Conservation (phyloP, 2,113 vertebrate genomes). For the Ovibos moschatus region DNA sequence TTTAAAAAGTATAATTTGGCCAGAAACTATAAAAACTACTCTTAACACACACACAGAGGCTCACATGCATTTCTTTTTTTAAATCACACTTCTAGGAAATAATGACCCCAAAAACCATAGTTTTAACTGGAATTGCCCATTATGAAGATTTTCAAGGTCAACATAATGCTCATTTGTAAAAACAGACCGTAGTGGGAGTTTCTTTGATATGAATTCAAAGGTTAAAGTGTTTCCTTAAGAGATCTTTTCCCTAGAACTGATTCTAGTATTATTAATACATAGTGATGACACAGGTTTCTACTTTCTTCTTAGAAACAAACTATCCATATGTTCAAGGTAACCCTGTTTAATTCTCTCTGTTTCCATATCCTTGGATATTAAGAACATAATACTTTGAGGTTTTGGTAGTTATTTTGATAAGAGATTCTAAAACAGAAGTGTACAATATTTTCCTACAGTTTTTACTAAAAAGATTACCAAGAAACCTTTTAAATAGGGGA, state of each 20-base stretch:
- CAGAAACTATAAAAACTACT: background rate
- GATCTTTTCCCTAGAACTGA: background rate
- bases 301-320: background rate
- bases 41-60: background rate
- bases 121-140: background rate
- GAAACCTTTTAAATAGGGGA: background rate
- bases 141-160: background rate
- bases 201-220: background rate
- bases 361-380: background rate
- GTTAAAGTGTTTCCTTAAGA: background rate
- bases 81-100: background rate
- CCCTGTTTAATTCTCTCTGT: background rate
- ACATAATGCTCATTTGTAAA: background rate
- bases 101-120: background rate
- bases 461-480: background rate
- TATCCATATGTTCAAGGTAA: background rate
- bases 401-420: background rate
- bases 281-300: background rate
- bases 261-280: background rate
- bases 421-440: background rate
- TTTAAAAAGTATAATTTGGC: background rate
- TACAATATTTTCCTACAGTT: background rate
- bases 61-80: rapidly evolving
- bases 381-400: background rate
- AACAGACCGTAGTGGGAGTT: background rate